Evolutionary conservation across 92 coral and sea anemone genomes (phyloP).

Genomic region (Scolanthus callimorphus): DNA sequence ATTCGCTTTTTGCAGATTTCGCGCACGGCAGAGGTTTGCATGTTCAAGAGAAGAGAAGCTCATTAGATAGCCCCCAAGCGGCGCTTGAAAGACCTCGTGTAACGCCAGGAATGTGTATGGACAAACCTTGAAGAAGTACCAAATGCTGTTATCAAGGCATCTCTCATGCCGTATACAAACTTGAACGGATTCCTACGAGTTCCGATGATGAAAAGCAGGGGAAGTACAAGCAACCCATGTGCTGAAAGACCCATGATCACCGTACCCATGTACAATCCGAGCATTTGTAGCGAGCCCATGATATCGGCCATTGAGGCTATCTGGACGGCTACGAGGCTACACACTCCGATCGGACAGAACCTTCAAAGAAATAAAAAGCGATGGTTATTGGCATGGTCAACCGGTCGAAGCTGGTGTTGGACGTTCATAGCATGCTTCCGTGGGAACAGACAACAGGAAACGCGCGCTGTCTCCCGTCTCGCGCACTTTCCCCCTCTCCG

Average conservation of each 20-base stretch:
- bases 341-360: conserved; percentile 94
- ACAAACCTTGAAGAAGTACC: conserved; percentile 90
- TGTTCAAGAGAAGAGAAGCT: too few relatives aligned
- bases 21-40: too few relatives aligned
- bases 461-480: too few relatives aligned
- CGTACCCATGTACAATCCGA: conserved; percentile 89
- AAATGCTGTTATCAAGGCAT: conserved; percentile 93
- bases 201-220: conserved; percentile 54
- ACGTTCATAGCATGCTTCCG: too few relatives aligned
- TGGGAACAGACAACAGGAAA: too few relatives aligned
- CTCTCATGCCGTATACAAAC: conserved; percentile 79
- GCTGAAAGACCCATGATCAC: conserved; percentile 78
- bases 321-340: conserved; percentile 87
- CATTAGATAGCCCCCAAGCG: too few relatives aligned
- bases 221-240: conserved; percentile 70
- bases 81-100: too few relatives aligned
- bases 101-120: too few relatives aligned
- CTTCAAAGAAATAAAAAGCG: conserved; percentile 19
- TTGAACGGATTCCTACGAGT: conserved; percentile 76
- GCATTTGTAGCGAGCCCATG: conserved; percentile 45
- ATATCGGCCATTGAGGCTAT: conserved; percentile 84
- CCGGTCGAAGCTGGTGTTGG: too few relatives aligned
- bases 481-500: too few relatives aligned
- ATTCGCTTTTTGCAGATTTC: too few relatives aligned
- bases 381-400: too few relatives aligned